phyloP scores from a whole-genome alignment of 2,113 vertebrate species.

The Leucosticte australis region DNA sequence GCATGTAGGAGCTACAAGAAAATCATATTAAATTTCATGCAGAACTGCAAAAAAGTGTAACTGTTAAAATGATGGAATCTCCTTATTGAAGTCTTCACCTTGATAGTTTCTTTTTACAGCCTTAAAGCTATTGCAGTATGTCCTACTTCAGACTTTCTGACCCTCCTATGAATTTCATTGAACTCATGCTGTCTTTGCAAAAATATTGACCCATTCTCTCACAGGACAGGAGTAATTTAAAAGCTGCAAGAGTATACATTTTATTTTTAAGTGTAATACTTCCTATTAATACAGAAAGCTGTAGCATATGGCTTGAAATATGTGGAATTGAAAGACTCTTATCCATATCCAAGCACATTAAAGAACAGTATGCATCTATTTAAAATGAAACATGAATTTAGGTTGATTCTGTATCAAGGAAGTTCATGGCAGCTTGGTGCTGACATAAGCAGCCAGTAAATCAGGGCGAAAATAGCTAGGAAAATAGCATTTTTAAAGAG shows the following conservation, averaged over 20 bases:
- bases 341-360: conserved; percentile 17
- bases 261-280: neutral
- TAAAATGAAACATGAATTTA: conserved; percentile 31
- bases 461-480: neutral
- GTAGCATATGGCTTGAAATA: conserved; percentile 4
- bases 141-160: neutral
- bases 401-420: conserved; percentile 15
- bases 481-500: conserved; percentile 12
- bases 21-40: neutral
- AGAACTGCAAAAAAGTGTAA: neutral
- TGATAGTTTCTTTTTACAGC: neutral
- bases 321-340: neutral
- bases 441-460: conserved; percentile 35
- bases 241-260: neutral
- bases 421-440: conserved; percentile 30
- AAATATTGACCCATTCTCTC: neutral
- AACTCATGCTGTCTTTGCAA: neutral
- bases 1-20: neutral
- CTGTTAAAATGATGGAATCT: neutral
- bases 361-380: neutral
- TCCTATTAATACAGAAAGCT: neutral
- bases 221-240: neutral
- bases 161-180: neutral
- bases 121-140: neutral
- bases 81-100: neutral